Conservation (phyloP, 37 sponge, comb jelly and placozoan genomes). For the Axinella damicornis region DNA sequence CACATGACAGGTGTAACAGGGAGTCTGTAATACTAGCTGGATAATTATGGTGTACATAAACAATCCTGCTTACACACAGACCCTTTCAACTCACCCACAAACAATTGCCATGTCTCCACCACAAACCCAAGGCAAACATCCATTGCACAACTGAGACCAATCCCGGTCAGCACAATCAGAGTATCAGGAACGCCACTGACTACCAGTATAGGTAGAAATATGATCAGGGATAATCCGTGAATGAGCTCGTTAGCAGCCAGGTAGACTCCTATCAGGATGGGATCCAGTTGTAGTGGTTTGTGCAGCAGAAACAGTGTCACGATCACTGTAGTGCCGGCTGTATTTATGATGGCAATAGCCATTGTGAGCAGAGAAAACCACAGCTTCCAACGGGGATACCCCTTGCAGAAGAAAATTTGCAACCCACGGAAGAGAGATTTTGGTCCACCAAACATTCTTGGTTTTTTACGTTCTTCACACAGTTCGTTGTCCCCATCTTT, state of each 20-base stretch:
- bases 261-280: slow-evolving; percentile 42
- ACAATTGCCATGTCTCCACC: slow-evolving; percentile 58
- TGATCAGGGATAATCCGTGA: slow-evolving; percentile 39
- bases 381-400: slow-evolving; percentile 35
- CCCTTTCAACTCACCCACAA: slow-evolving; percentile 43
- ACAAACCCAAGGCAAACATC: slow-evolving; percentile 35
- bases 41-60: background rate
- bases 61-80: background rate
- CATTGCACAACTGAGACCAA: slow-evolving; percentile 4
- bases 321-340: slow-evolving; percentile 24
- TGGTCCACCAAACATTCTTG: slow-evolving; percentile 11
- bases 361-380: slow-evolving; percentile 30
- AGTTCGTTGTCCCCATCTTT: background rate
- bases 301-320: slow-evolving; percentile 40
- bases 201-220: slow-evolving; percentile 64
- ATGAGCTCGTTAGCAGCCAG: slow-evolving; percentile 12
- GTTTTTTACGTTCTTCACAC: background rate
- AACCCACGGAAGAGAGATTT: slow-evolving; percentile 35
- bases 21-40: too few relatives aligned
- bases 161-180: slow-evolving; percentile 42
- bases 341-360: slow-evolving; percentile 26
- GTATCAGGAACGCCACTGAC: slow-evolving; percentile 30
- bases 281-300: slow-evolving; percentile 45
- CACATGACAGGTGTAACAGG: too few relatives aligned
- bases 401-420: slow-evolving; percentile 41